Conservation (phyloP, 2,113 vertebrate genomes). For the Solea senegalensis region DNA sequence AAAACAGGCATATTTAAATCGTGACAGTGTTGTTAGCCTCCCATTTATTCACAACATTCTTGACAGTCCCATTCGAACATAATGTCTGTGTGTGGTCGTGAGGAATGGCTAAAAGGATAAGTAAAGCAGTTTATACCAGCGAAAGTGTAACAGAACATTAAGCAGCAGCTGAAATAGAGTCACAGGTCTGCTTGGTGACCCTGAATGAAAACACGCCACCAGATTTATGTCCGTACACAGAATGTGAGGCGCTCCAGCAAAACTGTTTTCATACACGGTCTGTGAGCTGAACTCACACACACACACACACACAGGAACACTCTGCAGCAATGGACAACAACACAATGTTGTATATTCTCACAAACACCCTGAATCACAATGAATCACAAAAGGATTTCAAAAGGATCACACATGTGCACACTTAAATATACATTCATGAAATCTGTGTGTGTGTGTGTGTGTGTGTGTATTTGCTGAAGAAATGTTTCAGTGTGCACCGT, state of each 20-base stretch:
- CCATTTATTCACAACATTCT: slow-evolving; percentile 11
- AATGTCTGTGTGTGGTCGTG: neutral
- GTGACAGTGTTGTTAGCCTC: neutral
- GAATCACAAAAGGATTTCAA: too few relatives aligned
- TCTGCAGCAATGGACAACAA: too few relatives aligned
- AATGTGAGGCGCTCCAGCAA: neutral
- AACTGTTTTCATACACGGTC: neutral
- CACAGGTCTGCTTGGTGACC: slow-evolving; percentile 18
- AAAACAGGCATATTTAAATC: too few relatives aligned
- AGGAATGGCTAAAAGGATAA: too few relatives aligned
- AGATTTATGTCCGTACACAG: neutral
- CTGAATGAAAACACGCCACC: slow-evolving; percentile 12
- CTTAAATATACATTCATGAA: too few relatives aligned
- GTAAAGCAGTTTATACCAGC: slow-evolving; percentile 2
- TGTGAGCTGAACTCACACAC: neutral
- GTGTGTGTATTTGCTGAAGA: slow-evolving; percentile 12
- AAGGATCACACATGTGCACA: neutral
- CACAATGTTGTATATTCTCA: too few relatives aligned
- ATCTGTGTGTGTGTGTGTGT: slow-evolving; percentile 4
- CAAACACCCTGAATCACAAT: too few relatives aligned
- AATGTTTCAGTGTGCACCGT: slow-evolving; percentile 62
- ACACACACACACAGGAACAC: slow-evolving; percentile 9
- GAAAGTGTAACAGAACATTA: neutral
- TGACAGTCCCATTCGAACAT: neutral
- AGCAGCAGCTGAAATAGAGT: neutral